These are phyloP conservation scores for Gymnorhina tibicen DNA, from an alignment of 2,113 vertebrate species.

Conservation along the genomic window DNA sequence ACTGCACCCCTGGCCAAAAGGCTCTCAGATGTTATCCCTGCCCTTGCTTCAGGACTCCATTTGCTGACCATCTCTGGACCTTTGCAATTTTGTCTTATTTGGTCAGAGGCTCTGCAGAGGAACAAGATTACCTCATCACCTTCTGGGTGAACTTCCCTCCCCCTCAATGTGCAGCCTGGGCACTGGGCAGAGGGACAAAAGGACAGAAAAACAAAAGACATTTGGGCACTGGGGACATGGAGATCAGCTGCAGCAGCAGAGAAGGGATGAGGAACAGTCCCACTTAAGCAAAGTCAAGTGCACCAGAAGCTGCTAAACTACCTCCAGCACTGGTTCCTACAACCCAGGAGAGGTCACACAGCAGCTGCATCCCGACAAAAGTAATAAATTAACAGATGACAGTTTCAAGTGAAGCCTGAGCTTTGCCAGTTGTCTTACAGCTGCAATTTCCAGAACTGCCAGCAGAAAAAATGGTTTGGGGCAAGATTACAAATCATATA, in stretches of 20 bases:
- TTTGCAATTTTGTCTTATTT: neutral
- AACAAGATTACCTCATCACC: neutral
- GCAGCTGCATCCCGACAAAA: neutral
- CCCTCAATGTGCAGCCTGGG: neutral
- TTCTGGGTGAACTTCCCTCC: neutral
- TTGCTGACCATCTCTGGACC: neutral
- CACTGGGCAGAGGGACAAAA: neutral
- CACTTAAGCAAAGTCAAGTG: neutral
- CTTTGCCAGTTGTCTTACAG: neutral
- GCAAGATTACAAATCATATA: neutral
- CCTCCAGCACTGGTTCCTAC: neutral
- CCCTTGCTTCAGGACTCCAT: neutral
- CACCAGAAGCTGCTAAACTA: neutral
- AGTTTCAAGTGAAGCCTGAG: neutral
- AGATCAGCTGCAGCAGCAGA: neutral
- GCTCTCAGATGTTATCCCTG: neutral
- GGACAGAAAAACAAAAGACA: neutral
- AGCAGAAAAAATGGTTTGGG: neutral
- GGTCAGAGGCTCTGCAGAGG: neutral
- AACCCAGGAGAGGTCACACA: neutral
- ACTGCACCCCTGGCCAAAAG: neutral
- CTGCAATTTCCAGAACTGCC: neutral
- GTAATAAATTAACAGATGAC: neutral
- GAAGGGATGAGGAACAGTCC: neutral
- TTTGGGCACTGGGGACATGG: neutral